Conservation (phyloP, 2,888 invertebrate species). For the Polydrusus tereticollis region DNA sequence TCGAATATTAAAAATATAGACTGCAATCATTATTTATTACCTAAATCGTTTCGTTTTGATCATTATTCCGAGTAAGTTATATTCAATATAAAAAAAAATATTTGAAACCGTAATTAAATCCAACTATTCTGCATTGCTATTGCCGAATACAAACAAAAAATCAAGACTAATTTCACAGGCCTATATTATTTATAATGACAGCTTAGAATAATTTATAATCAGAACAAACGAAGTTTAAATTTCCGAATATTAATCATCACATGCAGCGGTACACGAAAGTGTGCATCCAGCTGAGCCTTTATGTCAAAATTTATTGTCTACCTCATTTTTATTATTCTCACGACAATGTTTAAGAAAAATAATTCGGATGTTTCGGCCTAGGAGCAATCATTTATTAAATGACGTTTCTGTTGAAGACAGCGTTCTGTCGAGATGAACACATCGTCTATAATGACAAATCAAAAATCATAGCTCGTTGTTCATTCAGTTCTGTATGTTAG, state of each 20-base stretch:
- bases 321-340: slow-evolving; percentile 39
- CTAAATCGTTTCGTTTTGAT: no score
- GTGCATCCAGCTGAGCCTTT: slow-evolving; percentile 37
- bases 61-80: no score
- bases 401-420: slow-evolving; percentile 30
- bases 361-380: slow-evolving; percentile 37
- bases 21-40: no score
- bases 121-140: no score
- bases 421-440: slow-evolving; percentile 38
- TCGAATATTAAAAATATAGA: no score
- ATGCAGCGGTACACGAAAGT: slow-evolving; percentile 24
- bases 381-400: slow-evolving; percentile 39
- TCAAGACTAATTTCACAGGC: no score
- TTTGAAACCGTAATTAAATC: no score
- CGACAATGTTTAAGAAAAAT: slow-evolving; percentile 42
- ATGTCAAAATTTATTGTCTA: slow-evolving; percentile 38
- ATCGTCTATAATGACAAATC: slow-evolving; percentile 29
- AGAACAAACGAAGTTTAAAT: slow-evolving; percentile 35
- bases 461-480: slow-evolving; percentile 6
- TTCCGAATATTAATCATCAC: slow-evolving; percentile 35
- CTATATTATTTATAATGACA: neutral
- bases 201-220: slow-evolving; percentile 39
- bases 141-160: no score
- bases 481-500: slow-evolving; percentile 29
- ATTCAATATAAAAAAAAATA: no score